These are phyloP conservation scores for Ginglymostoma cirratum DNA, from an alignment of 2,113 vertebrate genomes.

Conservation along the genomic window DNA sequence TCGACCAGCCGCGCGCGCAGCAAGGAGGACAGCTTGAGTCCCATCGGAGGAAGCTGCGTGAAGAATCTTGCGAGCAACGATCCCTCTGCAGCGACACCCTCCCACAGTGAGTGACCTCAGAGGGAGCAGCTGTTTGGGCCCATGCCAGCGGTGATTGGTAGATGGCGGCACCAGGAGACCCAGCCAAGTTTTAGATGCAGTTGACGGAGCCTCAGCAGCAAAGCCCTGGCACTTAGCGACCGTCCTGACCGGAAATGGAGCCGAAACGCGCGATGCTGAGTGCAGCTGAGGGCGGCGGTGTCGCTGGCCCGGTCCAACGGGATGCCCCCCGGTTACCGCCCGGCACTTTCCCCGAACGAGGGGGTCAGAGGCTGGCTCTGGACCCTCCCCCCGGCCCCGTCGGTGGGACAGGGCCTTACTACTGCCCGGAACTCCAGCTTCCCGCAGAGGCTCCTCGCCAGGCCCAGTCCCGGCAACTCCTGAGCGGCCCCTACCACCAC, in stretches of 20 bases:
- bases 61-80: background rate
- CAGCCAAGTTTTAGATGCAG: background rate
- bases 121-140: background rate
- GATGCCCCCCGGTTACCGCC: constrained; percentile 72
- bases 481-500: constrained; percentile 72
- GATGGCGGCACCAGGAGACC: background rate
- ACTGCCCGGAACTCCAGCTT: constrained; percentile 69
- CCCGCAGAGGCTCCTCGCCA: constrained; percentile 62
- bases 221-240: constrained; percentile 52
- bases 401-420: constrained; percentile 63
- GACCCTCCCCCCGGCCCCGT: constrained; percentile 63
- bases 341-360: constrained; percentile 75
- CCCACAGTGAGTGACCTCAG: background rate
- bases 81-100: no score
- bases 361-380: constrained; percentile 65
- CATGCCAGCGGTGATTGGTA: background rate
- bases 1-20: no score
- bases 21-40: no score
- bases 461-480: constrained; percentile 69
- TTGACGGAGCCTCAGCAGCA: background rate
- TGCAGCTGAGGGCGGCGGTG: constrained; percentile 43
- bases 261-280: constrained; percentile 73
- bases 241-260: constrained; percentile 76
- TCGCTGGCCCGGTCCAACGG: constrained; percentile 68
- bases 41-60: no score